Base-by-base conservation (phyloP, 2,113 vertebrate genomes). In the Aptenodytes forsteri region DNA sequence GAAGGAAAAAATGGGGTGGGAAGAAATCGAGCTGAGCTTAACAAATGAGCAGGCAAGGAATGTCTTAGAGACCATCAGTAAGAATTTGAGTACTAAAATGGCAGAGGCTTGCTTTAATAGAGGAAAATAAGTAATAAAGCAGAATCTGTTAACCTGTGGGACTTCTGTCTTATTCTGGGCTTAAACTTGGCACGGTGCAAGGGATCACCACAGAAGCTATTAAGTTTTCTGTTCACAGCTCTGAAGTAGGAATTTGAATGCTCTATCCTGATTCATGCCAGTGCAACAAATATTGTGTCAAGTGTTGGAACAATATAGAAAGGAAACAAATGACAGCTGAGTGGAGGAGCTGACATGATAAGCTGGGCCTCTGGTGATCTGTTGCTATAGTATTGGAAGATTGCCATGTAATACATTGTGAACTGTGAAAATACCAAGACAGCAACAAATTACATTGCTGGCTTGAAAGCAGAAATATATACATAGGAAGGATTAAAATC, bases 321-420 rank as follows among this genome's bases (percentile, higher is more conserved):
- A 82, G 84, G 73, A 85, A 89, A 96, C 72, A 89, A 94, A 73
- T 75, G 88, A 61, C 64, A 84, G 84, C 88, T 96, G 66, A 77
- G 86, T 88, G 85, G 75, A 91, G 87, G 86, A 94, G 93, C 90
- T 76, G 87, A 88, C 30, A 26, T 65, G 87, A 91, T 92, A 93
- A 93, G 59, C 36, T 87, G 65, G 81, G 49, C 55, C 56, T 89
- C 64, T 84, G 69, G 50, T 93, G 72, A n/a, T 89, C 40, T 64
- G 47, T 83, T 94, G 85, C 59, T 90, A 13, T 32, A 62, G 64
- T 86, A 61, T 25, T 94, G 92, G 86, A 83, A 90, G 81, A 49
- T 71, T 76, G 94, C 95, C 72, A 67, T 30, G 26, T 82, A 76
- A 81, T 94, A 79, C 25, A 26, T 59, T 92, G 70, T 72, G 89